Conservation (phyloP, 2,797 vertebrate species). For the Malacoraja senta region DNA sequence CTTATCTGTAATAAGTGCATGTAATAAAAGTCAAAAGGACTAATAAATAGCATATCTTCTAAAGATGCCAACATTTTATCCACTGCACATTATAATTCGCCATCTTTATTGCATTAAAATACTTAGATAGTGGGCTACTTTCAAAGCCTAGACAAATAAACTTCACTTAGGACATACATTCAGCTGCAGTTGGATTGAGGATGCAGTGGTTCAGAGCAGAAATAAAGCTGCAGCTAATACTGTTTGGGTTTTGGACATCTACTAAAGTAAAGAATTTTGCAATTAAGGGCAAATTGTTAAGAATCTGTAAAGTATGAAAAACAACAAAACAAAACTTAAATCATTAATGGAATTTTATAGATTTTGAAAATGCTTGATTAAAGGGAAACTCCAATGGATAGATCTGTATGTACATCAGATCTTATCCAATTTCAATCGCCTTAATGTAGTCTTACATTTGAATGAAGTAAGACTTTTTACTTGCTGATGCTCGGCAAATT, state of each 20-base stretch:
- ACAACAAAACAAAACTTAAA: background rate
- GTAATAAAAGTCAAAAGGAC: background rate
- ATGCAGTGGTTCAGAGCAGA: background rate
- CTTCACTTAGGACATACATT: background rate
- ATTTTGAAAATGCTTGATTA: background rate
- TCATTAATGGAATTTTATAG: background rate
- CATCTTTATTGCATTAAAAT: slow-evolving; percentile 11
- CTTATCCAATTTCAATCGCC: background rate
- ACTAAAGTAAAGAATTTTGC: background rate
- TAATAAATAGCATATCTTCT: background rate
- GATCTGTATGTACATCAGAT: background rate
- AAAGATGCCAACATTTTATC: background rate
- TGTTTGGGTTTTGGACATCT: background rate
- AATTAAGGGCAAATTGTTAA: background rate
- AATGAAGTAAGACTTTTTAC: background rate
- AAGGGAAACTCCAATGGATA: background rate
- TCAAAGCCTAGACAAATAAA: background rate
- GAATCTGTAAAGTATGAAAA: background rate
- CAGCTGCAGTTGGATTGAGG: background rate
- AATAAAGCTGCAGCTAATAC: background rate
- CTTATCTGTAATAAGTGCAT: background rate
- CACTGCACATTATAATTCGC: background rate
- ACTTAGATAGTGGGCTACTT: background rate
- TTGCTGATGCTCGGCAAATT: background rate
- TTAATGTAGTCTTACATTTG: background rate